Base-by-base conservation (phyloP, 2,113 vertebrate species). In the Gymnorhina tibicen region DNA sequence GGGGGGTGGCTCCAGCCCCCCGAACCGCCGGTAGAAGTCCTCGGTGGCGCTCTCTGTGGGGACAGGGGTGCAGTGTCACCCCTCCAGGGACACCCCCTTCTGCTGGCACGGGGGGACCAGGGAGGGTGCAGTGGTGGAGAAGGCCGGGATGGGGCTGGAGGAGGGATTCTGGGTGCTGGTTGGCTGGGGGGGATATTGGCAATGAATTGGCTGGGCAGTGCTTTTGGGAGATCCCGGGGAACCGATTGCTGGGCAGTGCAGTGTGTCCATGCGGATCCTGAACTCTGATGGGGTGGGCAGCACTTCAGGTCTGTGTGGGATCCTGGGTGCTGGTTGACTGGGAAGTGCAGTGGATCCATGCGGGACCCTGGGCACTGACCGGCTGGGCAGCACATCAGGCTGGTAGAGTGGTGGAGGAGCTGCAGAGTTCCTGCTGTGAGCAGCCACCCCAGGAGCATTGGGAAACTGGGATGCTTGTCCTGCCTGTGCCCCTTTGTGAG, bases 11-110 rank as follows among this genome's bases (percentile, higher is more conserved):
- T 99, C 98, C 9, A 98, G 64, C 85, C 98, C 98, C 1, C 98
- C 98, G 20, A 99, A 99, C 28, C 97, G 98, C 96, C 98, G 98
- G 97, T 98, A 99, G 98, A 99, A 99, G 91, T 99, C 99, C 92
- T 98, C 98, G 0, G 97, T 50, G 23, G 96, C 41, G 3, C 97
- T 98, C 89, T 99, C 99, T 99, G 98, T 85, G 39, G 95, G 83
- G 75, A 89, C 86, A 95, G 63, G 9, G 3, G 5, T 63, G 37
- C 33, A 5, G 50, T 15, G 72, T 78, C 50, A 85, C 32, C 42
- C 28, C 42, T 37, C 15, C 72, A 15, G 32, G 18, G 18, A 28
- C 35, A 76, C 15, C 5, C 47, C 16, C 11, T 85, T 33, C 64
- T 84, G 27, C 72, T 33, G 73, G 19, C 50, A 30, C 3, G 3